Base-by-base conservation (phyloP, 2,113 vertebrate species). In the Nannobrachium achirus region DNA sequence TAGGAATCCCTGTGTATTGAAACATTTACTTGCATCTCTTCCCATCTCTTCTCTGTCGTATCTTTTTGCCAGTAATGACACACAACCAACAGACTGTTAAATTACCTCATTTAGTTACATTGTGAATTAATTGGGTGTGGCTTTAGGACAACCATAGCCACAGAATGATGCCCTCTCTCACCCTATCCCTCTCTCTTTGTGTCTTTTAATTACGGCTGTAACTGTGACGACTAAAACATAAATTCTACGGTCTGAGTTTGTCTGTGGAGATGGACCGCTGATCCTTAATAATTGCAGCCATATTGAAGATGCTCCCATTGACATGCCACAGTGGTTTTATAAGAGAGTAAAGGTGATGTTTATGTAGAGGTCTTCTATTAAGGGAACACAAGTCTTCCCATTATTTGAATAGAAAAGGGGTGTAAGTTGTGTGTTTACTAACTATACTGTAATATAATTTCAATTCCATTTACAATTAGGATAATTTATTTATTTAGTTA, bases 41-140 rank as follows among this genome's bases (percentile, higher is more conserved):
- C 40, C 39, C 25, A 25, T 38, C 45, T 39, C 50, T 57, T 56
- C 53, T 58, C 18, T 58, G 57, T 45, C 46, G 39, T 67, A 62
- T 75, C 62, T 48, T 40, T 69, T 76, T 68, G 49, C 42, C 51
- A 75, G 56, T 68, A 57, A 65, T 46, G 44, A 64, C 44, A 58
- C 45, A 48, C 53, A 45, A 57, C 58, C 60, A 71, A 39, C 68
- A 71, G 58, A 72, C 75, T 82, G 71, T 78, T 71, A 72, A 82
- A 82, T 78, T 39, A 72, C 56, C 48, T 73, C 69, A 69, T 78
- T 78, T 78, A 78, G 59, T 73, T 60, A 69, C 73, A 78, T 73
- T 64, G 64, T 66, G 71, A 75, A 81, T 78, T 71, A 78, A 81
- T 81, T 68, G 67, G 66, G 70, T 74, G 71, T 75, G 79, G 67